Evolutionary conservation across 2,113 vertebrate genomes (phyloP).

Genomic region (Bufo gargarizans): DNA sequence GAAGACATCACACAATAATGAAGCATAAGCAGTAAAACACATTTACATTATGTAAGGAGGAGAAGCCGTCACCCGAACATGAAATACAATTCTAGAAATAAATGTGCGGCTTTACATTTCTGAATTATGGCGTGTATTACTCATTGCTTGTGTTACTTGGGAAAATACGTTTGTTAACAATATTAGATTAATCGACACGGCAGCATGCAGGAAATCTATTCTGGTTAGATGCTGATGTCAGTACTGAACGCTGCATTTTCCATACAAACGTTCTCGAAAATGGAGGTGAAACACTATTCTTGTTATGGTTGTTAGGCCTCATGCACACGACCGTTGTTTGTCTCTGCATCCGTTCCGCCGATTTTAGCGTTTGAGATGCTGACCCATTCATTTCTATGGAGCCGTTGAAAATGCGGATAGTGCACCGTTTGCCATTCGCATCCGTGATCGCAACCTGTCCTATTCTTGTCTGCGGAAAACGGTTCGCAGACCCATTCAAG

Average conservation of each 20-base stretch:
- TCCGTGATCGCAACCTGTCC: no score
- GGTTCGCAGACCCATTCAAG: no score
- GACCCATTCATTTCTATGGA: no score
- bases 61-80: not conserved
- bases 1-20: not conserved
- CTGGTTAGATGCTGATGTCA: not conserved
- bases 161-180: not conserved
- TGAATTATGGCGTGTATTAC: not conserved
- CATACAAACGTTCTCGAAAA: not conserved
- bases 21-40: not conserved
- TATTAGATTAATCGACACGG: no score
- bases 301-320: no score
- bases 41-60: not conserved
- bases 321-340: no score
- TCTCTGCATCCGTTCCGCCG: no score
- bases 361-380: no score
- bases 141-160: not conserved
- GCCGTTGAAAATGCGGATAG: no score
- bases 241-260: not conserved
- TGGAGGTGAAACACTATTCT: not conserved
- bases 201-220: not conserved
- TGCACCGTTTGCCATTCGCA: no score
- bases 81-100: conserved; percentile 18
- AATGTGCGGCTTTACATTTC: not conserved
- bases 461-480: no score